Percentiles rank a stretch among this genome's conserved stretches.
These are phyloP conservation scores for Alectoris magna DNA, from an alignment of 2,797 vertebrate species.

Conservation along the genomic window DNA sequence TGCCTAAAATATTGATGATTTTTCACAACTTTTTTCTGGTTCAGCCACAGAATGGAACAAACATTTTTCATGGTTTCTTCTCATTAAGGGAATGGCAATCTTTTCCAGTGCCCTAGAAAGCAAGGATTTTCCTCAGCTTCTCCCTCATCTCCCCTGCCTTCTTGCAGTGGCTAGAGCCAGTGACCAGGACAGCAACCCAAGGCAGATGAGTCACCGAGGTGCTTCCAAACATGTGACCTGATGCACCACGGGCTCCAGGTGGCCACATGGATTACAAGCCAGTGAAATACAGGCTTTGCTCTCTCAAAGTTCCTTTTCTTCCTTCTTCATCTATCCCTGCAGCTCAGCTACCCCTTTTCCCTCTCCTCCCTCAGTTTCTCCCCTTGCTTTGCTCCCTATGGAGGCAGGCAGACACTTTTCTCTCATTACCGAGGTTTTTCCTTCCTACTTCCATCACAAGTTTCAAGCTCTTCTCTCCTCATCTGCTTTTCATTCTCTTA, in stretches of 20 bases:
- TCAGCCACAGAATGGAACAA: background rate
- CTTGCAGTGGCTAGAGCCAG: background rate
- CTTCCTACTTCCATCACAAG: background rate
- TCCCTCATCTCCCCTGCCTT: background rate
- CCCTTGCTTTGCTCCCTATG: background rate
- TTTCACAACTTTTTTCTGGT: background rate
- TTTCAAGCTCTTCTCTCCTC: constrained; percentile 16
- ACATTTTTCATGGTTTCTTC: background rate
- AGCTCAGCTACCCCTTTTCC: background rate
- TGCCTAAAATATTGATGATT: background rate
- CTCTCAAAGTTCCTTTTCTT: background rate
- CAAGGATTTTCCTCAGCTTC: background rate
- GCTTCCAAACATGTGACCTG: background rate
- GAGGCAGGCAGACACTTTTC: constrained; percentile 3
- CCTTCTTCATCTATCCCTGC: background rate
- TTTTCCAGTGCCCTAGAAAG: background rate
- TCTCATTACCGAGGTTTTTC: constrained; percentile 23
- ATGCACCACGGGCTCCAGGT: background rate
- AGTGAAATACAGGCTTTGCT: background rate
- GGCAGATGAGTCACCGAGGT: background rate
- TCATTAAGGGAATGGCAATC: background rate
- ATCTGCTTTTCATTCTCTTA: background rate
- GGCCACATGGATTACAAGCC: too few species aligned
- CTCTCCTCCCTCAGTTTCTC: background rate
- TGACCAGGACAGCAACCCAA: background rate